These are phyloP conservation scores for Proales similis DNA, from an alignment of 1,140 invertebrate species.

Conservation along the genomic window DNA sequence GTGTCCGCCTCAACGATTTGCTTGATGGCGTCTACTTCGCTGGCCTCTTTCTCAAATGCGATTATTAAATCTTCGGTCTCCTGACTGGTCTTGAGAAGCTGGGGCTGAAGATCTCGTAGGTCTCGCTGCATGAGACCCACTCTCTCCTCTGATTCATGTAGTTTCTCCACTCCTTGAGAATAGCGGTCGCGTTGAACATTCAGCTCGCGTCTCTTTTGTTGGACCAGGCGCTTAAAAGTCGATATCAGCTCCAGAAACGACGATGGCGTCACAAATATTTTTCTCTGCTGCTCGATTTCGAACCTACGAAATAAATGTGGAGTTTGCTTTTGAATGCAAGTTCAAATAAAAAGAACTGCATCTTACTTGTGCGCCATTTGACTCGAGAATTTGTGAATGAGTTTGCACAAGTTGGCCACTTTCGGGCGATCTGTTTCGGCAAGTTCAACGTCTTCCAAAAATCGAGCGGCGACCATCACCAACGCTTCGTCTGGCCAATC, in stretches of 20 bases:
- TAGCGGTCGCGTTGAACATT: constrained; percentile 62
- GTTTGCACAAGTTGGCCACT: constrained; percentile 50
- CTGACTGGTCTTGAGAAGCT: constrained; percentile 47
- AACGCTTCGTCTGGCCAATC: constrained; percentile 53
- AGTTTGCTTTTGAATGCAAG: background rate
- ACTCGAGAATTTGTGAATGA: constrained; percentile 50
- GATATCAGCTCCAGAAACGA: constrained; percentile 53
- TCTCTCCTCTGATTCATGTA: constrained; percentile 58
- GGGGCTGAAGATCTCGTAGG: constrained; percentile 49
- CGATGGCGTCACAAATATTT: constrained; percentile 52
- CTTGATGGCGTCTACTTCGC: constrained; percentile 50
- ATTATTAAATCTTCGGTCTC: constrained; percentile 51
- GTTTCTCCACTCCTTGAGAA: constrained; percentile 55
- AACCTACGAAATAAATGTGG: background rate
- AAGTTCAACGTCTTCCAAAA: constrained; percentile 53
- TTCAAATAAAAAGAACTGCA: constrained; percentile 42
- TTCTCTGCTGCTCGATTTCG: constrained; percentile 42
- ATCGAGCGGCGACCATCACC: constrained; percentile 66
- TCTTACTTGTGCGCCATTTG: constrained; percentile 42
- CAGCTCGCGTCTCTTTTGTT: constrained; percentile 60
- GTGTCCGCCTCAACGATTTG: constrained; percentile 50
- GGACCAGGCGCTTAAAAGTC: constrained; percentile 52
- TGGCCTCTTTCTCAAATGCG: constrained; percentile 49
- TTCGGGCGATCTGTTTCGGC: constrained; percentile 45
- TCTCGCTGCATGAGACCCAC: constrained; percentile 53